Evolutionary conservation across 2,888 invertebrate genomes (phyloP).

Genomic region (Epinotia nisella): DNA sequence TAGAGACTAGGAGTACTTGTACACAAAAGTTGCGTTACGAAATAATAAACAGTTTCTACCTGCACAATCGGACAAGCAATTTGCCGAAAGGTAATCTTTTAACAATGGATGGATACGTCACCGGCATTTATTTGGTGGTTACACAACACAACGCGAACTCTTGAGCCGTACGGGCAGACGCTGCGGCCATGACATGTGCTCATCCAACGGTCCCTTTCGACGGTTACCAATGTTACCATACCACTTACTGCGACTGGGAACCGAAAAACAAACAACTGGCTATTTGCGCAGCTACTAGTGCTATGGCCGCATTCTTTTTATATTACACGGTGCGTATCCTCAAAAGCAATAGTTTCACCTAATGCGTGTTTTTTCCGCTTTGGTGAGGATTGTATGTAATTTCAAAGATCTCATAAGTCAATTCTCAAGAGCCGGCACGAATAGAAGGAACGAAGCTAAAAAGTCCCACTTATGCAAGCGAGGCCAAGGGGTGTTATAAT

Average conservation of each 20-base stretch:
- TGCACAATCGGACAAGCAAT: slow-evolving; percentile 36
- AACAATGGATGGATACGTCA: slow-evolving; percentile 40
- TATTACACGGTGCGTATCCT: background rate
- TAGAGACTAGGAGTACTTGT: background rate
- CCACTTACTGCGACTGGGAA: background rate
- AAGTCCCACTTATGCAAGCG: too few relatives aligned
- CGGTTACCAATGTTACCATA: slow-evolving; percentile 13
- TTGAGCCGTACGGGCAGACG: slow-evolving; percentile 21
- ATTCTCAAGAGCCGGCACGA: background rate
- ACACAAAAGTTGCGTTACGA: slow-evolving; percentile 30
- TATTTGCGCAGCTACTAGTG: background rate
- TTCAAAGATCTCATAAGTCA: background rate
- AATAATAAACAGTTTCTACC: slow-evolving; percentile 35
- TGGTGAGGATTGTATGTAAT: too few relatives aligned
- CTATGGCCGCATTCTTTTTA: too few relatives aligned
- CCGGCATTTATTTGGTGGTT: slow-evolving; percentile 33
- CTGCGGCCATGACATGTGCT: slow-evolving; percentile 59
- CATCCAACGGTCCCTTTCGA: slow-evolving; percentile 26
- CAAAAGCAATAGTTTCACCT: slow-evolving; percentile 12
- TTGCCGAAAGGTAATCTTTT: slow-evolving; percentile 40
- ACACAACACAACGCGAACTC: slow-evolving; percentile 41
- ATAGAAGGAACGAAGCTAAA: background rate
- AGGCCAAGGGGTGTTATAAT: too few relatives aligned
- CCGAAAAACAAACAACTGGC: slow-evolving; percentile 6
- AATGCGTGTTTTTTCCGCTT: background rate